Evolutionary conservation across 2,797 vertebrate species (phyloP).

Genomic region (Ptychobarbus kaznakovi): DNA sequence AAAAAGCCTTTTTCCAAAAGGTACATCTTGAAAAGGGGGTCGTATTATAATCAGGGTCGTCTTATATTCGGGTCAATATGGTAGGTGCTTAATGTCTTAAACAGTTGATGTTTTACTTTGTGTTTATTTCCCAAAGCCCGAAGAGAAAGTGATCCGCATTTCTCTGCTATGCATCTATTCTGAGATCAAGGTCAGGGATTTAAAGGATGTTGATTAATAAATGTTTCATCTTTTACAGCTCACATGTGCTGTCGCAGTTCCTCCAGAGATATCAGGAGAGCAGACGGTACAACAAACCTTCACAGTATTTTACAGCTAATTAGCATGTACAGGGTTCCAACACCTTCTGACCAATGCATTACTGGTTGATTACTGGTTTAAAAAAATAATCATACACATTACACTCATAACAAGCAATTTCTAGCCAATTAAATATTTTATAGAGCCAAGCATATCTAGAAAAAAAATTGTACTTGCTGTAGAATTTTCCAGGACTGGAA

Average conservation of each 20-base stretch:
- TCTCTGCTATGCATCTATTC: neutral
- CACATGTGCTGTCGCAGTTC: conserved; percentile 79
- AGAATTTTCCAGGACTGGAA: neutral
- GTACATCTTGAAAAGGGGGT: too few relatives aligned
- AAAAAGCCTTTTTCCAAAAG: too few relatives aligned
- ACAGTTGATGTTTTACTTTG: neutral
- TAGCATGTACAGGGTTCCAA: neutral
- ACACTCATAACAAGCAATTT: neutral
- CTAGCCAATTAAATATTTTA: neutral
- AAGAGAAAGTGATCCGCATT: neutral
- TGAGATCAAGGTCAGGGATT: neutral
- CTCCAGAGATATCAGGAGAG: conserved; percentile 78
- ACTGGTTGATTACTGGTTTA: neutral
- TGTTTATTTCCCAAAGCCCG: neutral
- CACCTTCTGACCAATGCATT: neutral
- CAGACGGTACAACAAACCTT: conserved; percentile 68
- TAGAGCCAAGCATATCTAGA: neutral
- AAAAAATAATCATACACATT: neutral
- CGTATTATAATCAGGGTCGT: too few relatives aligned
- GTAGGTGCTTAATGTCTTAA: neutral
- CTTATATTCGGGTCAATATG: too few relatives aligned
- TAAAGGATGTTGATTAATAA: neutral
- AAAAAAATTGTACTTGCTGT: neutral
- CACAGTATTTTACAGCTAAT: conserved; percentile 37
- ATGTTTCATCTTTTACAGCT: conserved; percentile 66